These are phyloP conservation scores for Orussus abietinus DNA, from an alignment of 1,140 invertebrate species.

Conservation along the genomic window DNA sequence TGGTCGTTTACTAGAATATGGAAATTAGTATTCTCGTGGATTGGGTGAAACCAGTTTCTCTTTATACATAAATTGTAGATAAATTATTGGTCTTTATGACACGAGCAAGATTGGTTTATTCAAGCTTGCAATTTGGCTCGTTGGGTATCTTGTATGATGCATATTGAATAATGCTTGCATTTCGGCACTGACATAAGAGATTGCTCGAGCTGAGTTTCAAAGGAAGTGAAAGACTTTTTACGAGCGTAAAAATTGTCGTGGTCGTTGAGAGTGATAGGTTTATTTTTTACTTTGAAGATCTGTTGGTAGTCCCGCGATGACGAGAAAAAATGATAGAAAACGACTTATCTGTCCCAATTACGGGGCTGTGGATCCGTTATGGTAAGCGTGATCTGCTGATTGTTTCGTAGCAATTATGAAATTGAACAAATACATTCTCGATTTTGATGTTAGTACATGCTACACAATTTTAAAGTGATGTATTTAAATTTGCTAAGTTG, in stretches of 20 bases:
- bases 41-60: too few relatives aligned
- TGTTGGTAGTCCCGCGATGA: slow-evolving; percentile 8
- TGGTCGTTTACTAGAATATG: background rate
- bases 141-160: too few relatives aligned
- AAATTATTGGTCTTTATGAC: too few relatives aligned
- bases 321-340: slow-evolving; percentile 23
- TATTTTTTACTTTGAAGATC: background rate
- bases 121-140: too few relatives aligned
- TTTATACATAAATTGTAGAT: too few relatives aligned
- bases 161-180: too few relatives aligned
- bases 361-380: slow-evolving; percentile 14
- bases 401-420: background rate
- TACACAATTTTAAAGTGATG: background rate
- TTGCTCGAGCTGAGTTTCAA: background rate
- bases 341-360: slow-evolving; percentile 22
- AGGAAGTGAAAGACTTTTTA: slow-evolving; percentile 1
- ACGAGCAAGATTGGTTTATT: too few relatives aligned
- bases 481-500: background rate
- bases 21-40: too few relatives aligned
- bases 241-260: slow-evolving; percentile 2
- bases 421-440: background rate
- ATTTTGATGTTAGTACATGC: background rate
- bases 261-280: background rate
- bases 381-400: slow-evolving; percentile 23
- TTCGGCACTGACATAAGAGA: too few relatives aligned